These are phyloP conservation scores for Laticauda colubrina DNA, from an alignment of 2,113 vertebrate species.

Conservation along the genomic window DNA sequence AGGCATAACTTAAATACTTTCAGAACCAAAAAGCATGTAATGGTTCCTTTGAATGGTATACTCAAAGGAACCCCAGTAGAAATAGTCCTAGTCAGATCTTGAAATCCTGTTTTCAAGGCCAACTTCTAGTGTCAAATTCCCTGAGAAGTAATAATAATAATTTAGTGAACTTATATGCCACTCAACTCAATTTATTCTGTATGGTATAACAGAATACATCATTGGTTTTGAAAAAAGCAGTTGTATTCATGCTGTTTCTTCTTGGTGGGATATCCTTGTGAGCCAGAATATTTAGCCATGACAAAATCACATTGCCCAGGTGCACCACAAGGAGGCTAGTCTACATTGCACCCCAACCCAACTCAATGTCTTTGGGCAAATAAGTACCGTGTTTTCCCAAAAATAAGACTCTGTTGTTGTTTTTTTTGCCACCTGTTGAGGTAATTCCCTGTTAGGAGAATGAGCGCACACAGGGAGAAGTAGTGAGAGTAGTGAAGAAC, in stretches of 20 bases:
- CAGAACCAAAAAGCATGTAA: neutral
- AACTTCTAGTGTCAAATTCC: neutral
- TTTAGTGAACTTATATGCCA: neutral
- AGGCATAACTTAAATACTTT: neutral
- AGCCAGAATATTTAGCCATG: neutral
- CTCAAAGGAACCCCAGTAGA: neutral
- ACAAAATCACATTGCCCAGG: neutral
- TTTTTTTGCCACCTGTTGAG: too few relatives aligned
- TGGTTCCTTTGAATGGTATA: neutral
- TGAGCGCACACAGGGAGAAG: too few relatives aligned
- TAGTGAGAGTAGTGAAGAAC: too few relatives aligned
- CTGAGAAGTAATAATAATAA: neutral
- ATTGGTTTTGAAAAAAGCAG: neutral
- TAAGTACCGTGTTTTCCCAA: neutral
- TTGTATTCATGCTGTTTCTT: neutral
- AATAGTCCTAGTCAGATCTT: neutral
- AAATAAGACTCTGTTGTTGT: too few relatives aligned
- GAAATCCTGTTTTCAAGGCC: neutral
- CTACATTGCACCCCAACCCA: neutral
- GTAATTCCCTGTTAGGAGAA: too few relatives aligned
- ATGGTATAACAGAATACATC: neutral
- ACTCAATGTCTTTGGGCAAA: neutral
- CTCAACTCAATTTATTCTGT: neutral
- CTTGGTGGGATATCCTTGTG: neutral
- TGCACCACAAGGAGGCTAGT: neutral